Evolutionary conservation across 2,888 invertebrate species (phyloP).

Genomic region (Apodemia zela): DNA sequence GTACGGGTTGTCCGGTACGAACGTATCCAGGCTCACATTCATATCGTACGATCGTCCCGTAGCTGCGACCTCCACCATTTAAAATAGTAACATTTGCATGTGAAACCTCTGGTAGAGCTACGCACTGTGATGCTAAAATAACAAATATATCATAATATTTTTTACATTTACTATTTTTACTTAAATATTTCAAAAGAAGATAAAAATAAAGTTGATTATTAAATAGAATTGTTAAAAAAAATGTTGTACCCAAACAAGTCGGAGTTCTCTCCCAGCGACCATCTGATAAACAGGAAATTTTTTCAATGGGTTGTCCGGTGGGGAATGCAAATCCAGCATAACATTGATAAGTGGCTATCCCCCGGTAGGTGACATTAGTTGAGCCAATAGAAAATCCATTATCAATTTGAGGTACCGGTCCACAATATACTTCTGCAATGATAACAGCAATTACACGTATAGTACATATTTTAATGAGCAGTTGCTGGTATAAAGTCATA

Average conservation of each 20-base stretch:
- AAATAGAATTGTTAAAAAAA: background rate
- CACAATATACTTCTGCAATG: conserved; percentile 92
- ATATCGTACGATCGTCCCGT: conserved; percentile 95
- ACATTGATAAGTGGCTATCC: conserved; percentile 96
- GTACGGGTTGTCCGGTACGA: conserved; percentile 92
- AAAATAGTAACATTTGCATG: conserved; percentile 92
- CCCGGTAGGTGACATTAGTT: conserved; percentile 96
- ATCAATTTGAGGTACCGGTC: conserved; percentile 98
- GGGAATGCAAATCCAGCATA: conserved; percentile 97
- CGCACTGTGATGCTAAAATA: conserved; percentile 91
- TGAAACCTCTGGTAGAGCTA: conserved; percentile 90
- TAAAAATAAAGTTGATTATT: background rate
- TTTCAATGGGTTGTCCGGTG: conserved; percentile 91
- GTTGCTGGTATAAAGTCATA: too few species aligned
- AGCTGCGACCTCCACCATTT: conserved; percentile 94
- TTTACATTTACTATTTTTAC: too few species aligned
- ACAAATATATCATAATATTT: conserved; percentile 18
- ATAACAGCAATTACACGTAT: conserved; percentile 18
- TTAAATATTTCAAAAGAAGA: too few species aligned
- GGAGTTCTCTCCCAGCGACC: conserved; percentile 96
- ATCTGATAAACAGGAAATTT: conserved; percentile 92
- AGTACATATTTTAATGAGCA: too few species aligned
- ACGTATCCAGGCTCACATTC: conserved; percentile 96
- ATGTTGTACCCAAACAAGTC: conserved; percentile 86
- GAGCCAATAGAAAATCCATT: conserved; percentile 98